Evolutionary conservation across 2,888 invertebrate genomes (phyloP), one percentile per base, ranked within the genome.

Genomic region (Hipparchia semele): DNA sequence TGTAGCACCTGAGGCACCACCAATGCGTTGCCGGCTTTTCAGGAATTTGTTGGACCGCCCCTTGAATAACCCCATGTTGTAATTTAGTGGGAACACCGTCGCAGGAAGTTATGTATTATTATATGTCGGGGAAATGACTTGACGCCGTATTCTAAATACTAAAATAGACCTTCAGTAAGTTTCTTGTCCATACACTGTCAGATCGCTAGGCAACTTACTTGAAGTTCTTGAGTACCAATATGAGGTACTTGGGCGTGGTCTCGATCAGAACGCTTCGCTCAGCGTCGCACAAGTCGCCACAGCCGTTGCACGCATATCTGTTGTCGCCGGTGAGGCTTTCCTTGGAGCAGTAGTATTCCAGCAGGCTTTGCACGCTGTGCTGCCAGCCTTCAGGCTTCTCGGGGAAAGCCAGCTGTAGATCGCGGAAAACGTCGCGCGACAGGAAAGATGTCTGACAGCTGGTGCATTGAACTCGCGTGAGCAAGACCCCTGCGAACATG

Each of bases 321-420:
- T 98, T 98, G 70, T 97, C 97, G 0, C 97, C 98, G 1, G 95
- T 95, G 53, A 98, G 88, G 71, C 95, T 95, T 84, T 98, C 98
- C 1, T 96, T 96, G 33, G 96, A 95, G 78, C 97, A 95, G 85
- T 97, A 98, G 83, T 95, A 97, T 78, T 97, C 96, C 13, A 98
- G 92, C 0, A 98, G 94, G 78, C 95, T 95, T 84, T 97, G 97
- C n/a, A 98, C 96, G 53, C 95, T 95, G 79, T 96, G 95, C 75
- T 94, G 85, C 78, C 83, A 92, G 6, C 82, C 84, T 0, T 86
- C 87, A 0, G 87, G 84, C 67, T 87, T 93, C 49, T 96, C 95
- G 0, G 97, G 97, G 87, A 97, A 97, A 0, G 97, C 96, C 1
- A 97, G 90, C 79, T 97, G 97, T 12, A 98, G 90, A 80, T 98